Percentiles rank a stretch among this genome's conserved stretches.
phyloP scores from a whole-genome alignment of 1,140 invertebrate genomes.

The Anastrepha obliqua region DNA sequence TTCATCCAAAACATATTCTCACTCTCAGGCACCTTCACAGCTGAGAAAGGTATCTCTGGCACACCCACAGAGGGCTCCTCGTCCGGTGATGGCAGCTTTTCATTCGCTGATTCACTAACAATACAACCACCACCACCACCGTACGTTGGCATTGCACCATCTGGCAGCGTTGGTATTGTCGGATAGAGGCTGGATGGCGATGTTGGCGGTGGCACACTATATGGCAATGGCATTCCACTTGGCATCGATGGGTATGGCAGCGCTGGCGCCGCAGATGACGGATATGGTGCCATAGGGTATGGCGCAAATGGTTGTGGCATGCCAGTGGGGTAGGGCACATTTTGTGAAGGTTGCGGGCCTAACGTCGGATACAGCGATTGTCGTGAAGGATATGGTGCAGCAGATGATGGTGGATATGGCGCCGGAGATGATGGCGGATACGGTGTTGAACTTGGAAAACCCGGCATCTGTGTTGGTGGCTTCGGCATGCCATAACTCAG shows the following conservation, averaged over 20 bases:
- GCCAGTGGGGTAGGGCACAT: constrained; percentile 56
- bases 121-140: not conserved
- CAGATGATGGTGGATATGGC: constrained; percentile 60
- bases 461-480: constrained; percentile 62
- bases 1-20: constrained; percentile 75
- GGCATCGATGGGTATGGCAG: constrained; percentile 68
- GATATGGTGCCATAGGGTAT: constrained; percentile 56
- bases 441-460: constrained; percentile 57
- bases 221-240: constrained; percentile 67
- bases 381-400: constrained; percentile 60
- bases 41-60: constrained; percentile 67
- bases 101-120: constrained; percentile 42
- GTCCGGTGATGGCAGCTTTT: constrained; percentile 60
- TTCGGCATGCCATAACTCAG: constrained; percentile 61
- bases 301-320: constrained; percentile 47
- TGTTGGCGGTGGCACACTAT: constrained; percentile 61
- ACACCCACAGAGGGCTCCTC: constrained; percentile 69
- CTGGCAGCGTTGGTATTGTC: constrained; percentile 53
- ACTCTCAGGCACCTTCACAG: constrained; percentile 70
- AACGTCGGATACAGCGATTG: constrained; percentile 61
- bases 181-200: constrained; percentile 54
- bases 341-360: constrained; percentile 61
- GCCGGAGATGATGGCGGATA: constrained; percentile 39
- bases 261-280: constrained; percentile 52
- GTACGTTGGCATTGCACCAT: constrained; percentile 41